Evolutionary conservation across 2,888 invertebrate species (phyloP).

Genomic region (Troides helena): DNA sequence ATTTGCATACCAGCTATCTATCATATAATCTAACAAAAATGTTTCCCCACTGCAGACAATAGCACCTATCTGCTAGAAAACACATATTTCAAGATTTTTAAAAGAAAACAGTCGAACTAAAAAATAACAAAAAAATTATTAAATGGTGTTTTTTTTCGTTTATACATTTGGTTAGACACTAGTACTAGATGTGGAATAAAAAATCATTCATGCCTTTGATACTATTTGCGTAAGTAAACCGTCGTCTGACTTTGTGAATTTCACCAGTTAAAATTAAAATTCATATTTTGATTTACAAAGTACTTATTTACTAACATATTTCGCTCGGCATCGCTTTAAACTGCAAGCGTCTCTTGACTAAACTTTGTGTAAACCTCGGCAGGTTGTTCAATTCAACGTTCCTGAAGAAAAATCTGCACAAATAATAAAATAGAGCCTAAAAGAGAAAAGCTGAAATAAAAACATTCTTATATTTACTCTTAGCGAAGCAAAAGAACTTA

Average conservation of each 20-base stretch:
- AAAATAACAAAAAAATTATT: too few species aligned
- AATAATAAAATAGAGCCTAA: conserved; percentile 28
- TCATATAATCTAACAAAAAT: too few species aligned
- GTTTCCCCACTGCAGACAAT: too few species aligned
- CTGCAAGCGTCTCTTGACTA: conserved; percentile 29
- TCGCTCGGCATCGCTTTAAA: conserved; percentile 31
- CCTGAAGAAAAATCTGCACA: conserved; percentile 26
- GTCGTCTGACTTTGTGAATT: conserved; percentile 28
- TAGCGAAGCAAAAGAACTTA: conserved; percentile 12
- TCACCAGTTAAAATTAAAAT: conserved; percentile 30
- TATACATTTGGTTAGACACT: conserved; percentile 12
- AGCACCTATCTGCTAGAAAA: too few species aligned
- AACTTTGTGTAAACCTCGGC: conserved; percentile 31
- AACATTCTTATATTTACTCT: conserved; percentile 17
- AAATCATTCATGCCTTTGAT: conserved; percentile 25
- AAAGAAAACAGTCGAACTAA: too few species aligned
- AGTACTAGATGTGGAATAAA: conserved; percentile 7
- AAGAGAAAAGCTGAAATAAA: conserved; percentile 21
- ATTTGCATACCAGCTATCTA: too few species aligned
- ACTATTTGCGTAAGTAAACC: conserved; percentile 25
- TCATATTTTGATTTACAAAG: conserved; percentile 31
- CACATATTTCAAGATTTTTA: too few species aligned
- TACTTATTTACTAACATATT: conserved; percentile 32
- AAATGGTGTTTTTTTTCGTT: not conserved
- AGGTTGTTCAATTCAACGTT: conserved; percentile 30